A percentile compares a stretch with the other conserved stretches of the same genome.
Evolutionary conservation across 2,113 vertebrate genomes (phyloP).

Genomic region (Salvelinus sp.): DNA sequence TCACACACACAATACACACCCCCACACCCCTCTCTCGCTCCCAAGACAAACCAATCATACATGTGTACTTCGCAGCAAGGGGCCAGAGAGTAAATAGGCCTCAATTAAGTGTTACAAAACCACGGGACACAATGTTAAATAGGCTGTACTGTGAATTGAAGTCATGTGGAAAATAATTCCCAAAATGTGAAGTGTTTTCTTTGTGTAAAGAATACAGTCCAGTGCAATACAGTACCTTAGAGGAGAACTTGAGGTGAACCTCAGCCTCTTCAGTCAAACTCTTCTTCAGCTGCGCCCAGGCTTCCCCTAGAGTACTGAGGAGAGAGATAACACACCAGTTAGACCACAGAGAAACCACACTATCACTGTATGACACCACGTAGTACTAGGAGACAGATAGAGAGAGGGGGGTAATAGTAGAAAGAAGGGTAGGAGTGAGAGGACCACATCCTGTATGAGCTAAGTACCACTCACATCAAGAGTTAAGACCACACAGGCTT

Average conservation of each 20-base stretch:
- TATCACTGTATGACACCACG: neutral
- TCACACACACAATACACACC: neutral
- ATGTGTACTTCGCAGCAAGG: neutral
- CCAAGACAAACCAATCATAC: slow-evolving; percentile 5
- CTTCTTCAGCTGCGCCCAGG: slow-evolving; percentile 95
- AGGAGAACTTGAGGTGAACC: slow-evolving; percentile 97
- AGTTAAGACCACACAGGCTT: slow-evolving; percentile 3
- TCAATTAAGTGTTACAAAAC: slow-evolving; percentile 5
- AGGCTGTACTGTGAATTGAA: neutral
- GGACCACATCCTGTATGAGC: neutral
- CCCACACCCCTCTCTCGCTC: neutral
- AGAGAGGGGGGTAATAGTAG: neutral
- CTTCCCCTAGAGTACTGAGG: slow-evolving; percentile 88
- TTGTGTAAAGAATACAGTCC: neutral
- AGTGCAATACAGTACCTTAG: slow-evolving; percentile 87
- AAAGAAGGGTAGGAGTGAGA: slow-evolving; percentile 1
- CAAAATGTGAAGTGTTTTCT: neutral
- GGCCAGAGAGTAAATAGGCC: neutral
- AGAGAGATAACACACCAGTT: slow-evolving; percentile 35
- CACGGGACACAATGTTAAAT: neutral
- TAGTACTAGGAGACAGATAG: neutral
- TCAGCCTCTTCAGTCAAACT: slow-evolving; percentile 95
- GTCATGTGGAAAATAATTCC: neutral
- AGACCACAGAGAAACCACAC: neutral
- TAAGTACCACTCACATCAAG: neutral